Percentiles rank a stretch among this genome's conserved stretches.
phyloP scores from a whole-genome alignment of 2,113 vertebrate genomes.

The Parotia lawesii region DNA sequence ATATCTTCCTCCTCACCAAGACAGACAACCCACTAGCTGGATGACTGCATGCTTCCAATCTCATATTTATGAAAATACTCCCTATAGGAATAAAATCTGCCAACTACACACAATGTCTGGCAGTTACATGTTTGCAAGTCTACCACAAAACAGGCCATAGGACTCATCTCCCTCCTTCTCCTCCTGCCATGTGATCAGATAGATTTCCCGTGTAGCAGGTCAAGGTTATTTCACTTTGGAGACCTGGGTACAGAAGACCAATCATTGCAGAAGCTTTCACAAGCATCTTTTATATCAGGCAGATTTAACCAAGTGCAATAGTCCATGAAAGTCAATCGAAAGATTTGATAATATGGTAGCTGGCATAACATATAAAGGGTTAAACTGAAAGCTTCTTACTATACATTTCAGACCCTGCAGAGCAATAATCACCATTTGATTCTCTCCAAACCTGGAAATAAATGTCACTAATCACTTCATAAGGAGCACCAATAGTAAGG shows the following conservation, averaged over 20 bases:
- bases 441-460: neutral
- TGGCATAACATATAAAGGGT: neutral
- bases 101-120: neutral
- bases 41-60: constrained; percentile 1
- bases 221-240: neutral
- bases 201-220: neutral
- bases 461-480: neutral
- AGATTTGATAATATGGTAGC: neutral
- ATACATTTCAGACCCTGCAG: neutral
- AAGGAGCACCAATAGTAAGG: neutral
- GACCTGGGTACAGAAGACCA: neutral
- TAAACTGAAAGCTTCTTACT: neutral
- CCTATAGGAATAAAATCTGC: constrained; percentile 13
- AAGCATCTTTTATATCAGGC: neutral
- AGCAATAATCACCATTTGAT: neutral
- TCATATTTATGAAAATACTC: constrained; percentile 2
- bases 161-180: neutral
- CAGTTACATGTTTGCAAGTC: neutral
- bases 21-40: neutral
- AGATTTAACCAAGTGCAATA: neutral
- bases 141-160: neutral
- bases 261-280: neutral
- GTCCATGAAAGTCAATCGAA: neutral
- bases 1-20: neutral
- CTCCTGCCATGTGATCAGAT: neutral